These are phyloP conservation scores for Drosophila setifemur DNA, from an alignment of 1,140 invertebrate genomes.

Conservation along the genomic window DNA sequence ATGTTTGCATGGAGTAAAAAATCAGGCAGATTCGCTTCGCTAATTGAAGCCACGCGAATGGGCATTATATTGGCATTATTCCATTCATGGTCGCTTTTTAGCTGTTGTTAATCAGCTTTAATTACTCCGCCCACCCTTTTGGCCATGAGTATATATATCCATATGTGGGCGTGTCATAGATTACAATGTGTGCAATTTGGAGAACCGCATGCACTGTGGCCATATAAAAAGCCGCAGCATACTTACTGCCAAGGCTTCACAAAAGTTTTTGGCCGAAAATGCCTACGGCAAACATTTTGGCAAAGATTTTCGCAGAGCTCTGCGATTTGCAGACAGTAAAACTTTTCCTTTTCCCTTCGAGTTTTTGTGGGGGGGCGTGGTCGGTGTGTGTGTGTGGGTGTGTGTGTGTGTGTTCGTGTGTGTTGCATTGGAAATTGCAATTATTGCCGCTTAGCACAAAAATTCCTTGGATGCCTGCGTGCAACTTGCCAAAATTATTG, in stretches of 20 bases:
- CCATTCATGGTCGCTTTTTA: slow-evolving; percentile 53
- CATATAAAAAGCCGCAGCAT: slow-evolving; percentile 65
- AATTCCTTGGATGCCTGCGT: slow-evolving; percentile 66
- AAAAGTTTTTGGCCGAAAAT: slow-evolving; percentile 65
- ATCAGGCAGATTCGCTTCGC: slow-evolving; percentile 8
- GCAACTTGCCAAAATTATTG: slow-evolving; percentile 73
- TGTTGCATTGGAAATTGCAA: slow-evolving; percentile 75
- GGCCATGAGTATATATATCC: not conserved
- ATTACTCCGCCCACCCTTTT: slow-evolving; percentile 34
- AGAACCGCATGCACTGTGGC: slow-evolving; percentile 58
- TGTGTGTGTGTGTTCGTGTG: slow-evolving; percentile 20
- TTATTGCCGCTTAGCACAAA: slow-evolving; percentile 77
- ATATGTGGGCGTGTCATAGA: not conserved
- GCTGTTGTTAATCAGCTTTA: slow-evolving; percentile 53
- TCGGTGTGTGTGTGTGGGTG: not conserved
- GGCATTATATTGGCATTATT: slow-evolving; percentile 44
- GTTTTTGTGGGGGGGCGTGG: not conserved
- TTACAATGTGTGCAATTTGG: slow-evolving; percentile 51
- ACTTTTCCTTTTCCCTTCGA: slow-evolving; percentile 36
- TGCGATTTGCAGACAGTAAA: slow-evolving; percentile 77
- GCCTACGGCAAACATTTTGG: slow-evolving; percentile 78
- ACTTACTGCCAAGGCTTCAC: slow-evolving; percentile 49
- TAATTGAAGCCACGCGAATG: slow-evolving; percentile 21
- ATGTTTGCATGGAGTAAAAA: slow-evolving; percentile 15
- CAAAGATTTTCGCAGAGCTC: slow-evolving; percentile 75